Evolutionary conservation across 2,797 vertebrate species (phyloP).

Genomic region (Crocodylus rhombifer): DNA sequence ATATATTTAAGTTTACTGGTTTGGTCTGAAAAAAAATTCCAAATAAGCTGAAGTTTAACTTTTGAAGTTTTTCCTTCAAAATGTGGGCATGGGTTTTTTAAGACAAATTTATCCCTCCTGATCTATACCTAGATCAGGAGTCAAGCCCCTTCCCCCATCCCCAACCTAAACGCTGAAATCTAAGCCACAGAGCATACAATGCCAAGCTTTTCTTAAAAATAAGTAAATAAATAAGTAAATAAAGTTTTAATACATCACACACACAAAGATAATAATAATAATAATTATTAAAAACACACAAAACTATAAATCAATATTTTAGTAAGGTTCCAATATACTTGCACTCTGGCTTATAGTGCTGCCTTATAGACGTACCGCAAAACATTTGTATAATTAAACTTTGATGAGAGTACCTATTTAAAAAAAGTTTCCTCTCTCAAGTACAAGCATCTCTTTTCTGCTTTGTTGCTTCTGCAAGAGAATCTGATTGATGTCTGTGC

Average conservation of each 20-base stretch:
- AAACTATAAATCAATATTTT: constrained; percentile 63
- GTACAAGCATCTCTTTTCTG: not conserved
- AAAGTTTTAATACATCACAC: not conserved
- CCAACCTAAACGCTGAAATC: constrained; percentile 52
- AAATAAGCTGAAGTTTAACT: constrained; percentile 39
- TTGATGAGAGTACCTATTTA: not conserved
- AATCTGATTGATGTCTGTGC: not conserved
- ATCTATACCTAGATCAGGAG: constrained; percentile 6
- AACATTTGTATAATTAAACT: rapidly evolving
- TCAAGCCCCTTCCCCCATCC: constrained; percentile 29
- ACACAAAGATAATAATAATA: constrained; percentile 48
- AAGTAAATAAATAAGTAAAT: constrained; percentile 43
- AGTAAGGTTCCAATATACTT: constrained; percentile 81
- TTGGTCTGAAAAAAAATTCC: constrained; percentile 86
- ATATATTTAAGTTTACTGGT: constrained; percentile 96
- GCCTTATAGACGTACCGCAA: not conserved
- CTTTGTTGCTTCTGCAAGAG: not conserved
- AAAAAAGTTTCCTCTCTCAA: not conserved
- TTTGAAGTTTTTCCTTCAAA: not conserved
- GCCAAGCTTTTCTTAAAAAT: constrained; percentile 51
- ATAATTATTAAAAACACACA: too few species aligned
- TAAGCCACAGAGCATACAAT: constrained; percentile 69
- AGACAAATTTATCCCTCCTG: constrained; percentile 30
- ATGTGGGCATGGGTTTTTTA: not conserved
- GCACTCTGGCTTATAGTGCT: not conserved